Evolutionary conservation across 2,113 vertebrate genomes (phyloP), one percentile per base, ranked within the genome.

Genomic region (Periophthalmus modestus): DNA sequence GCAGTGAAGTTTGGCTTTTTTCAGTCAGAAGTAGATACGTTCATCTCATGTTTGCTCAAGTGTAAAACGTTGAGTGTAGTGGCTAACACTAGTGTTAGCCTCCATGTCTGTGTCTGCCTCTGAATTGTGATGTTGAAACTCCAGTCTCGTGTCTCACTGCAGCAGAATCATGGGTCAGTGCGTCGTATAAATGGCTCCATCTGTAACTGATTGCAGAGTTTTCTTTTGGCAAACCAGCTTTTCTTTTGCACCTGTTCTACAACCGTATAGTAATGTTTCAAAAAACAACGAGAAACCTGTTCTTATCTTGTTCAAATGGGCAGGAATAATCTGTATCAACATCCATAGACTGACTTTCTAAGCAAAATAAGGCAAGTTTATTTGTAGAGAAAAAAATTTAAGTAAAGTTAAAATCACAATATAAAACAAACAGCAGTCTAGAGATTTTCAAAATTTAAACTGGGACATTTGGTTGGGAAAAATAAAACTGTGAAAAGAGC

Each of bases 41-140:
- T 65, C 62, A n/a, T 39, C 62, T 65, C 18, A 13, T 34, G 11
- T 36, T 12, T 65, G 33, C 34, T 65, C 62, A 65, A n/a, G 62
- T 65, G 62, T 65, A 65, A 65, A 36, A 43, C 18, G 18, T 21
- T 39, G 33, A 10, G 19, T 65, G 62, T 43, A 65, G 33, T 34
- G 39, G 34, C 62, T 39, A 39, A 65, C 62, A 43, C 34, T 36
- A 19, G 33, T 6, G 33, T 63, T 36, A 36, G 33, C 61, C 61
- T 63, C 33, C 28, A 12, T 65, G 62, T 65, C 62, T n/a, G 62
- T 43, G 62, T 65, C 62, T 43, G 62, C 13, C 7, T 65, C 34
- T 39, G 34, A 39, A 39, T 12, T 65, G 36, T 65, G 33, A 65
- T 65, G 34, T 18, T 65, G 61, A 39, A 36, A 39, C 33, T 19